Base-by-base conservation (phyloP, 2,113 vertebrate species). In the Rhineura floridana region DNA sequence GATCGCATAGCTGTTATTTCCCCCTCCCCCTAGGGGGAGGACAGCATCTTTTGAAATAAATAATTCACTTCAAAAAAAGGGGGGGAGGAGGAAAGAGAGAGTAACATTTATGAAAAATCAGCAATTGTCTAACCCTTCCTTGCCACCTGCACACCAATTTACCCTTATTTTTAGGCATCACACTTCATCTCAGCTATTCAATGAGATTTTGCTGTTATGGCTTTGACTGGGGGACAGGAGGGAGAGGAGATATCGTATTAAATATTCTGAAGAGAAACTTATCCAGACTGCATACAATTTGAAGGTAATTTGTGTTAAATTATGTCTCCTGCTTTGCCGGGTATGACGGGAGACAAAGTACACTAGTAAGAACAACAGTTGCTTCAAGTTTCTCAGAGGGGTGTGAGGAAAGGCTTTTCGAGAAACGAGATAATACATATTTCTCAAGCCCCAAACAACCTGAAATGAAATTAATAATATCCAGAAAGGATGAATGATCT, bases 251-350 rank as follows among this genome's bases (percentile, higher is more conserved):
- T 93, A 90, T 93, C 92, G 65, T 65, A 87, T 84, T 0, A 70
- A 89, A 83, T 59, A 77, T 88, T 91, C 94, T 85, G 92, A 83
- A 94, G 90, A 94, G 88, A 92, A 89, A 13, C 90, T 81, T 50
- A 70, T 79, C 36, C 4, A 55, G 44, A 81, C 89, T 13, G 73
- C 50, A 67, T 76, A 90, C 92, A 90, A 94, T 93, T 59, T 91
- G 92, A 39, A 92, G 87, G 91, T 91, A 95, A 93, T 90, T 94
- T 94, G 87, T 85, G 89, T 80, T 83, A 86, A 94, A 92, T 87
- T 94, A 11, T 78, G 89, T 50, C 88, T 95, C 89, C 72, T 0
- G 36, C 93, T 91, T 76, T 70, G 65, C 86, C n/a, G 55, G 39
- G 89, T 55, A 81, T 44, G 86, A 75, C 46, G 76, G 89, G 92